phyloP scores from a whole-genome alignment of 2,113 vertebrate species.

The Ophthalmolycus amberensis region DNA sequence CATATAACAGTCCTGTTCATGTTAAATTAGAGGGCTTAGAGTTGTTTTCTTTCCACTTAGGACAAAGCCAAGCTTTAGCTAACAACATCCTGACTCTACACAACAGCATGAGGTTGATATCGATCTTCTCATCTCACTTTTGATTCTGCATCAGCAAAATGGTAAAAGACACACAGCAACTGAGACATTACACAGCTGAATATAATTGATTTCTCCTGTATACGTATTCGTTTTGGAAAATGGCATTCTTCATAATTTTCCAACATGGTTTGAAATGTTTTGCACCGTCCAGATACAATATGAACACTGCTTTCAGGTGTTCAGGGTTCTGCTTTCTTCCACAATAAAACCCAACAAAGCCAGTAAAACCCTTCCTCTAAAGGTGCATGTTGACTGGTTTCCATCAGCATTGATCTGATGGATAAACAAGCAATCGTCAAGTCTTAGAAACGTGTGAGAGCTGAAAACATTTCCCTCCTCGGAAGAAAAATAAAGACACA shows the following conservation, averaged over 20 bases:
- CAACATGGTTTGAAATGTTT: background rate
- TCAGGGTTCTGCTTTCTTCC: background rate
- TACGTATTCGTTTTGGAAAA: background rate
- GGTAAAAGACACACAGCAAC: no score
- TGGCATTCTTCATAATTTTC: background rate
- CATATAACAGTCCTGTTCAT: no score
- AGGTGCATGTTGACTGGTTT: background rate
- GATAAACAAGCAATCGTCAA: conserved; percentile 14
- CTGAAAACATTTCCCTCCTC: conserved; percentile 14
- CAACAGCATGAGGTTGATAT: background rate
- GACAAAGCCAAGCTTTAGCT: background rate
- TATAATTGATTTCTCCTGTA: background rate
- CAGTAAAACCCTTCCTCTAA: background rate
- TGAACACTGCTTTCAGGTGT: background rate
- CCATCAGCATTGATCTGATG: background rate
- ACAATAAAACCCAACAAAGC: background rate
- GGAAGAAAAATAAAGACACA: background rate
- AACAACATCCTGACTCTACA: background rate
- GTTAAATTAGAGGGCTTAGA: no score
- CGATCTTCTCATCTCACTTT: background rate
- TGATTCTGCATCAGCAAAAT: background rate
- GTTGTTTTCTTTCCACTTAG: no score
- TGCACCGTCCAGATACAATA: background rate
- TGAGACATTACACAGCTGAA: background rate
- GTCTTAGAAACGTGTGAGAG: background rate